A percentile compares a stretch with the other conserved stretches of the same genome.
Conservation (phyloP, 2,888 invertebrate species). For the Eupithecia insigniata region DNA sequence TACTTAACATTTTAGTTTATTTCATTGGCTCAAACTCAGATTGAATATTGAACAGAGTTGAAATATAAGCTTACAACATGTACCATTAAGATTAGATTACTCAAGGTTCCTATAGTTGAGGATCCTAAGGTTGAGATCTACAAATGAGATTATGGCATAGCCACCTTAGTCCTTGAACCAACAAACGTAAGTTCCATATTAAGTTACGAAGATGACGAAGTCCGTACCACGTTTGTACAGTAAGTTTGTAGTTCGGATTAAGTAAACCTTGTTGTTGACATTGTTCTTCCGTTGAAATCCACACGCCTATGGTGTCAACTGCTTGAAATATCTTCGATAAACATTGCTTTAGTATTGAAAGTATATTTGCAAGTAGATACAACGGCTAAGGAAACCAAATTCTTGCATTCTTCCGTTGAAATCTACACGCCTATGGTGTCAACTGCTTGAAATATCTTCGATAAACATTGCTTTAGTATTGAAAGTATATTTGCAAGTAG, state of each 20-base stretch:
- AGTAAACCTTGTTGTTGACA: conserved; percentile 43
- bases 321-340: not conserved
- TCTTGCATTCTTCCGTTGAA: conserved; percentile 34
- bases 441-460: not conserved
- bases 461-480: not conserved
- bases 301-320: conserved; percentile 11
- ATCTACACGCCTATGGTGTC: conserved; percentile 17
- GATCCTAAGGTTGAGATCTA: conserved; percentile 10
- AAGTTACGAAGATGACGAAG: conserved; percentile 40
- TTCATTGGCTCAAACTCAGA: not conserved
- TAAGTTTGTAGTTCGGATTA: conserved; percentile 43
- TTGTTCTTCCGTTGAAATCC: conserved; percentile 32
- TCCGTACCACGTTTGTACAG: conserved; percentile 37
- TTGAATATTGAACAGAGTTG: not conserved
- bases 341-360: not conserved
- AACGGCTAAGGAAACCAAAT: too few relatives aligned
- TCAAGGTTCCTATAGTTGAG: not conserved
- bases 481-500: not conserved
- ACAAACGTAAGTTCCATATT: conserved; percentile 43
- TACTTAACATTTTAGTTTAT: too few relatives aligned
- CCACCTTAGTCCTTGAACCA: conserved; percentile 36
- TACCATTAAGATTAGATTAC: not conserved
- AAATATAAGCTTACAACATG: not conserved
- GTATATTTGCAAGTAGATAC: not conserved
- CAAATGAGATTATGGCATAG: conserved; percentile 28